phyloP scores from a whole-genome alignment of 2,888 invertebrate genomes.

The Pharmacophagus antenor region DNA sequence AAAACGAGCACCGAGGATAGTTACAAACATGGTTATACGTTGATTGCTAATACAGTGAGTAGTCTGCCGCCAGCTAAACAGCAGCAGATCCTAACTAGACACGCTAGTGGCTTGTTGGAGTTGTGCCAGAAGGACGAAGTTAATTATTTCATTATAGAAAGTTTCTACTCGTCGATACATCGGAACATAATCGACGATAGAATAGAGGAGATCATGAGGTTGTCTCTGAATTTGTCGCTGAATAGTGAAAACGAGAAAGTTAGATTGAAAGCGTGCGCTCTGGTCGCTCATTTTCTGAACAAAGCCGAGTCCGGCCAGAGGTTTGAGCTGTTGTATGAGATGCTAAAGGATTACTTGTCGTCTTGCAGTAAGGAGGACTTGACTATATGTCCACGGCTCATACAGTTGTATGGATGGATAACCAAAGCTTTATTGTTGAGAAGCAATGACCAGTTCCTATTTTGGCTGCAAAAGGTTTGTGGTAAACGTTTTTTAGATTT shows the following conservation, averaged over 20 bases:
- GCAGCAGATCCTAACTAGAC: conserved; percentile 45
- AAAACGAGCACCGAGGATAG: conserved; percentile 43
- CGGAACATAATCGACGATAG: conserved; percentile 55
- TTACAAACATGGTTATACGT: conserved; percentile 52
- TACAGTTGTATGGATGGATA: conserved; percentile 67
- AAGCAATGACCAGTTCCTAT: conserved; percentile 58
- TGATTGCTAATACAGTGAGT: conserved; percentile 62
- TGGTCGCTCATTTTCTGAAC: conserved; percentile 82
- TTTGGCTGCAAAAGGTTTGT: conserved; percentile 69
- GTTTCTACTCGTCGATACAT: conserved; percentile 73
- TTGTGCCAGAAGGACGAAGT: conserved; percentile 50
- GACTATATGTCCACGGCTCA: conserved; percentile 49
- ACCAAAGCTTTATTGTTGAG: conserved; percentile 65
- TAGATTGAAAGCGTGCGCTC: conserved; percentile 66
- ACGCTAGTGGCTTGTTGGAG: conserved; percentile 50
- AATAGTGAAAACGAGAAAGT: conserved; percentile 51
- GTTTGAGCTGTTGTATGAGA: conserved; percentile 63
- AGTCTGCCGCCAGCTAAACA: conserved; percentile 62
- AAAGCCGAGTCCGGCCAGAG: conserved; percentile 70
- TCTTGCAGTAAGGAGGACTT: conserved; percentile 45
- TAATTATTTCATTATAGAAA: conserved; percentile 70
- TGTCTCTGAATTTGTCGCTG: conserved; percentile 60
- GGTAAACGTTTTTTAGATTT: conserved; percentile 7
- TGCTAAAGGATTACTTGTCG: conserved; percentile 50
- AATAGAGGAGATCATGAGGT: conserved; percentile 55